These are phyloP conservation scores for Puffinus mauretanicus DNA, from an alignment of 2,113 vertebrate species.

Conservation along the genomic window DNA sequence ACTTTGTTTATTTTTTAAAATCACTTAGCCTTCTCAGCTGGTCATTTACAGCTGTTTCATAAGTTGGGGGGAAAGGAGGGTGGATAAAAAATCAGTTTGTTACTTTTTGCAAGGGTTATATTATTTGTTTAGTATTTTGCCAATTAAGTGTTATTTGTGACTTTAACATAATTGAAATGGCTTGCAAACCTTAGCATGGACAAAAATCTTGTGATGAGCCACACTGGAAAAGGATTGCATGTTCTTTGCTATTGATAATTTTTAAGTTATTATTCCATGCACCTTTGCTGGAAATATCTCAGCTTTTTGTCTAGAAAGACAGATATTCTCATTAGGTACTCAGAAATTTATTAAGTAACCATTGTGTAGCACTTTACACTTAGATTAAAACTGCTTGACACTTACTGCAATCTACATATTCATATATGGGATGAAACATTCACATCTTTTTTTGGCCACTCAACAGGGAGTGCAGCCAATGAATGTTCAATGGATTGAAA, in stretches of 20 bases:
- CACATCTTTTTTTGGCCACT: not conserved
- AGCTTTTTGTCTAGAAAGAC: not conserved
- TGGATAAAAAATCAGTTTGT: not conserved
- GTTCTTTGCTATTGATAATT: not conserved
- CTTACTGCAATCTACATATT: not conserved
- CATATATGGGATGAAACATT: not conserved
- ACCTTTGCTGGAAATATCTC: not conserved
- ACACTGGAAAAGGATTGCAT: not conserved
- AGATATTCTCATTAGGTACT: not conserved
- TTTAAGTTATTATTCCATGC: not conserved
- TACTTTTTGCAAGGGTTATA: not conserved
- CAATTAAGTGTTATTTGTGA: not conserved
- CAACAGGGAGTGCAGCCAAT: not conserved
- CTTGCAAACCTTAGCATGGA: not conserved
- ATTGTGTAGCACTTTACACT: not conserved
- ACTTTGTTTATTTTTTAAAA: not conserved
- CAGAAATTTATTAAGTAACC: not conserved
- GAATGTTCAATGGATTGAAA: not conserved
- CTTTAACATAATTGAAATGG: not conserved
- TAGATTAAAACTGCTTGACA: not conserved
- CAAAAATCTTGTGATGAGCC: not conserved
- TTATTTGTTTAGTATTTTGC: not conserved
- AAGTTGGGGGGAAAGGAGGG: rapidly evolving
- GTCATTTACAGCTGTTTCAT: not conserved
- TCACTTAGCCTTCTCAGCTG: not conserved